Evolutionary conservation across 2,888 invertebrate genomes (phyloP).

Genomic region (Camptogramma bilineatum): DNA sequence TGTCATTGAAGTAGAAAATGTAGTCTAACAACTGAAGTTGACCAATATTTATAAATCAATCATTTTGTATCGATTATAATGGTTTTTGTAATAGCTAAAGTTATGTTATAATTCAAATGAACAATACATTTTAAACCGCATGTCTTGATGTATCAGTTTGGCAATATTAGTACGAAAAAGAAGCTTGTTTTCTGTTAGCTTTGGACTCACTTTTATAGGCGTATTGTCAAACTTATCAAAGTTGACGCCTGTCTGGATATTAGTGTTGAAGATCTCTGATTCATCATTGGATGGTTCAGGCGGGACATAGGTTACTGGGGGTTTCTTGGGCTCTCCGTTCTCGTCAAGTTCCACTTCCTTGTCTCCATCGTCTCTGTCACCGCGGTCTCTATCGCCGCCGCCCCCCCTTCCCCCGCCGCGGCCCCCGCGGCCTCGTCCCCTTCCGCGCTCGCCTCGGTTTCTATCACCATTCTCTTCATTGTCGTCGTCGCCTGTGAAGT

Average conservation of each 20-base stretch:
- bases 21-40: no score
- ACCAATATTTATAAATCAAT: no score
- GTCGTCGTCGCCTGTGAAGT: conserved; percentile 41
- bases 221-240: conserved; percentile 96
- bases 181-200: no score
- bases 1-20: no score
- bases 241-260: conserved; percentile 94
- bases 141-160: no score
- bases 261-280: conserved; percentile 88
- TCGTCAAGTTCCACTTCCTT: conserved; percentile 56
- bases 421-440: conserved; percentile 56
- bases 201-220: conserved; percentile 89
- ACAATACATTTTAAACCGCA: no score
- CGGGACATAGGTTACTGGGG: conserved; percentile 87
- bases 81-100: no score
- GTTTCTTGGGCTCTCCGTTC: conserved; percentile 70
- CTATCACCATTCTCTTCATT: conserved; percentile 55
- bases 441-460: conserved; percentile 58
- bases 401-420: conserved; percentile 56
- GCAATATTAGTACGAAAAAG: no score
- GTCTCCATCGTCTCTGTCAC: conserved; percentile 51
- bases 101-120: no score
- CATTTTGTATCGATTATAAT: no score
- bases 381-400: conserved; percentile 51
- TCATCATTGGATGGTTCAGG: conserved; percentile 90